Evolutionary conservation across 2,113 vertebrate species (phyloP).

Genomic region (Bos javanicus): DNA sequence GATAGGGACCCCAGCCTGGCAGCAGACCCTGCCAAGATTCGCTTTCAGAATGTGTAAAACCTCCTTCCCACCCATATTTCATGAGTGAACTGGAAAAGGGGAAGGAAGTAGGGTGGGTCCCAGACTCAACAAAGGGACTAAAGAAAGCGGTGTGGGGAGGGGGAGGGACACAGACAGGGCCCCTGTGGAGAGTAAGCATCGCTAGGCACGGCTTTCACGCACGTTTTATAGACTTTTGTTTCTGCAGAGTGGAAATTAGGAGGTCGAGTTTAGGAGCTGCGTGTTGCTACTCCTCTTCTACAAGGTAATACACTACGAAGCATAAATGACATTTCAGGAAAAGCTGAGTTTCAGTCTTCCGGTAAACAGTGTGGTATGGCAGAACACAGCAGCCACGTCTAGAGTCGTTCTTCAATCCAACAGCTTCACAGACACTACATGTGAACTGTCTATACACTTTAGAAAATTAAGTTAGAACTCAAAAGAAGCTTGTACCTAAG

Average conservation of each 20-base stretch:
- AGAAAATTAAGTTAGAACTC: background rate
- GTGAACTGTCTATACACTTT: background rate
- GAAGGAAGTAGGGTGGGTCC: conserved; percentile 73
- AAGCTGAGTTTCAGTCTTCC: background rate
- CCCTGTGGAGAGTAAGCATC: background rate
- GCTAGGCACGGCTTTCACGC: background rate
- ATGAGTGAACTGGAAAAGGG: conserved; percentile 27
- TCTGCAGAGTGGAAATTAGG: background rate
- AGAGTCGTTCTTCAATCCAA: background rate
- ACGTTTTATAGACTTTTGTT: background rate
- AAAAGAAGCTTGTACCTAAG: background rate
- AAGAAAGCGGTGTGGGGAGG: conserved; percentile 30
- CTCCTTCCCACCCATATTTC: conserved; percentile 55
- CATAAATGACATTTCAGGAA: background rate
- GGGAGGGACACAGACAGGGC: background rate
- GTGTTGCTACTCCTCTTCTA: background rate
- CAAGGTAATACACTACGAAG: background rate
- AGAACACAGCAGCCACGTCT: background rate
- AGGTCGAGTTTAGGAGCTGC: background rate
- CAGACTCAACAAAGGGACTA: conserved; percentile 62
- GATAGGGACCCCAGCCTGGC: conserved; percentile 40
- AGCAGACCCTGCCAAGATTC: conserved; percentile 28
- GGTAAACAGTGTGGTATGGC: background rate
- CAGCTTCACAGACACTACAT: background rate
- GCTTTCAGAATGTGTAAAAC: conserved; percentile 33